These are phyloP conservation scores for Colletes collaris DNA, from an alignment of 2,888 invertebrate species.

Conservation along the genomic window DNA sequence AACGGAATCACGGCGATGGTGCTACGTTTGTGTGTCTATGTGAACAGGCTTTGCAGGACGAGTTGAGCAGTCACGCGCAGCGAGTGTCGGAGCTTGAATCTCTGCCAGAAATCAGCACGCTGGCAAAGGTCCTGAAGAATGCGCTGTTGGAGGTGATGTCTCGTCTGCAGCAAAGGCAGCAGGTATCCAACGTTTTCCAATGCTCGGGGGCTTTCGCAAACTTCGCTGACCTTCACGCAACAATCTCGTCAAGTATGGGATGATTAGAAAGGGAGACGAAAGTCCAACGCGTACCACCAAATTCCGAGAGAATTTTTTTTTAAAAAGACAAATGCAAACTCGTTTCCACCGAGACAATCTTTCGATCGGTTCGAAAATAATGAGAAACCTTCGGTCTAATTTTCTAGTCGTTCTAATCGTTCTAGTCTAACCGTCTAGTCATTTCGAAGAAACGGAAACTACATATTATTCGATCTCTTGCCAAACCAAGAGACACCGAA, in stretches of 20 bases:
- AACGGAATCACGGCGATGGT: conserved; percentile 10
- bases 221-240: conserved; percentile 73
- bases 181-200: conserved; percentile 80
- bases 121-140: conserved; percentile 77
- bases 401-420: conserved; percentile 26
- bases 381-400: background rate
- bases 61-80: conserved; percentile 74
- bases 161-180: conserved; percentile 78
- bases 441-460: background rate
- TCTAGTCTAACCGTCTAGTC: background rate
- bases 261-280: conserved; percentile 5
- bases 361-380: background rate
- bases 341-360: background rate
- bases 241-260: conserved; percentile 73
- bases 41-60: conserved; percentile 76
- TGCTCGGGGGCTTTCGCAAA: conserved; percentile 78
- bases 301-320: too few species aligned
- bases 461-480: conserved; percentile 31
- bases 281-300: background rate
- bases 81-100: conserved; percentile 76
- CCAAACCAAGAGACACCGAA: conserved; percentile 9
- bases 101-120: conserved; percentile 76
- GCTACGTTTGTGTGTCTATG: conserved; percentile 24
- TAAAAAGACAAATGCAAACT: too few species aligned
- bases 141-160: conserved; percentile 75